Evolutionary conservation across 1,140 invertebrate genomes (phyloP), one percentile per base, ranked within the genome.

Genomic region (Bombus terrestris): DNA sequence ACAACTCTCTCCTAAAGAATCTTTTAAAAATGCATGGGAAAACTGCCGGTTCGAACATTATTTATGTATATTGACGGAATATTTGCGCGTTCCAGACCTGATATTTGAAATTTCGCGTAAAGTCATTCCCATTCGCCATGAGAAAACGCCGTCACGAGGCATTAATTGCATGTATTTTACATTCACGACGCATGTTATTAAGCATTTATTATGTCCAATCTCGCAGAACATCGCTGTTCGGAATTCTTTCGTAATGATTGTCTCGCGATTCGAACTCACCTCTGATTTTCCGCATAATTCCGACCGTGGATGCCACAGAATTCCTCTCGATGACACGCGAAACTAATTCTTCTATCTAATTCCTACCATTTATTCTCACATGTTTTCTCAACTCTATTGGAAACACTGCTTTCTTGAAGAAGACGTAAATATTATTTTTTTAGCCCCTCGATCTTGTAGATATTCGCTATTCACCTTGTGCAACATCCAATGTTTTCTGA

Each of bases 41-140:
- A 47, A 53, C 25, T 13, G 2, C 43, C 32, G 39, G 28, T 25
- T 69, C 32, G 13, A 69, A 35, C 15, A 15, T 69, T 68, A 80
- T 35, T 18, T 18, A 35, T 9, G 28, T 28, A 13, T 22, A 39
- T 47, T 43, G 22, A 10, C 15, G 10, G 18, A 71, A 69, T 39
- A 72, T 53, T 15, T 53, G 12, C 35, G 25, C 28, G 28, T 35
- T 12, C 15, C 43, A 28, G 13, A 6, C 43, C 28, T 28, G 43
- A 71, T 53, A 71, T 80, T 53, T 69, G 32, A 47, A 53, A 80
- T 69, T 80, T 80, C 64, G n/a, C 41, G 43, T 22, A 8, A 53
- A n/a, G 28, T 32, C 41, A 18, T 74, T 47, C 15, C 25, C 1
- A 57, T 28, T n/a, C n/a, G 64, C 53, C 71, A 82, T 82, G 80